A percentile compares a stretch with the other conserved stretches of the same genome.
Evolutionary conservation across 2,113 vertebrate species (phyloP).

Genomic region (Xiphorhynchus elegans): DNA sequence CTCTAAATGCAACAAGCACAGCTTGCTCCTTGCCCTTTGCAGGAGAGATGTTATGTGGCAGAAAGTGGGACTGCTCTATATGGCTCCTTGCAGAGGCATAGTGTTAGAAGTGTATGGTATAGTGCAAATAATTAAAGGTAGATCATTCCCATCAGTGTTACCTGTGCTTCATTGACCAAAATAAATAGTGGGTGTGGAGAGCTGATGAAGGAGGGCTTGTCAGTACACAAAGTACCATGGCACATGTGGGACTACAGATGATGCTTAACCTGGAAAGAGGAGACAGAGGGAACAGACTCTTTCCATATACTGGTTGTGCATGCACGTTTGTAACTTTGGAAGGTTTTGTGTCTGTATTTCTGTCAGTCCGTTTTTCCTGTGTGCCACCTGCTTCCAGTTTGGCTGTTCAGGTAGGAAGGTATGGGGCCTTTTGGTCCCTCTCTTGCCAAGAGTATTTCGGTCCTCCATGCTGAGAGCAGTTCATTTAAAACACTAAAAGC

Average conservation of each 20-base stretch:
- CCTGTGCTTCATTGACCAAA: not conserved
- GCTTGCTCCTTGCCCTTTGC: not conserved
- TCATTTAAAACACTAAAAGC: not conserved
- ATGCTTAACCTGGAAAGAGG: not conserved
- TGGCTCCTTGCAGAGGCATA: not conserved
- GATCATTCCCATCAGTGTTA: not conserved
- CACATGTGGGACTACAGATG: not conserved
- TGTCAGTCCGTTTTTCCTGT: not conserved
- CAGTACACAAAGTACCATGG: not conserved
- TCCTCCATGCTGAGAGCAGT: not conserved
- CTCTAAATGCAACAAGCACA: not conserved
- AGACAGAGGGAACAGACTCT: not conserved
- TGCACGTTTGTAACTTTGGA: not conserved
- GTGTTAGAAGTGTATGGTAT: not conserved
- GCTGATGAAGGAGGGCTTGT: not conserved
- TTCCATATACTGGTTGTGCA: not conserved
- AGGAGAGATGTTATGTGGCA: not conserved
- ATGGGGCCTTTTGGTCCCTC: not conserved
- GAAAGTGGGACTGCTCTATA: not conserved
- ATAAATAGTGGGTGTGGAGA: not conserved
- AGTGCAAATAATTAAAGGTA: not conserved
- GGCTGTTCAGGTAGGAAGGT: not conserved
- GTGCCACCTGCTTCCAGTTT: not conserved
- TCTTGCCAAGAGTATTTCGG: conserved; percentile 13
- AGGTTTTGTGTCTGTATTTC: conserved; percentile 36